Percentiles rank a stretch among this genome's conserved stretches.
Conservation (phyloP, 2,113 vertebrate species). For the Sturnira hondurensis region DNA sequence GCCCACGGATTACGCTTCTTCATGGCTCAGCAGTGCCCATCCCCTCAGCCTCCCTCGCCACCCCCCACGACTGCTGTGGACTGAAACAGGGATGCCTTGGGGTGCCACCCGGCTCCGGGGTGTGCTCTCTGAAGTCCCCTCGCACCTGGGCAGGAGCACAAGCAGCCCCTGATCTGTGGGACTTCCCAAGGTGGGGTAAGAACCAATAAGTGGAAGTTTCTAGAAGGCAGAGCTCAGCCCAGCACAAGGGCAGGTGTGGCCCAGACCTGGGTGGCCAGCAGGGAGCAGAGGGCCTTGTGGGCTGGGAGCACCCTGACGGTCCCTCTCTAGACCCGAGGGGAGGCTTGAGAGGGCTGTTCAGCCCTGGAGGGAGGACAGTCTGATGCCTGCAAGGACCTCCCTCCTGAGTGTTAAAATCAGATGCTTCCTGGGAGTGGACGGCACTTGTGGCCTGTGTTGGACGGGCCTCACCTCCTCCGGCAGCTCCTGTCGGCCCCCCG, state of each 20-base stretch:
- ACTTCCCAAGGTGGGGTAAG: fast-evolving
- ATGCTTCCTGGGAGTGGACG: fast-evolving
- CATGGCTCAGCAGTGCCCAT: fast-evolving
- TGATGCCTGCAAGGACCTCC: background rate
- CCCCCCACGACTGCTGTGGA: fast-evolving
- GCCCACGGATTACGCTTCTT: fast-evolving
- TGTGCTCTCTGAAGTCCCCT: background rate
- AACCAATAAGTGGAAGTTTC: background rate
- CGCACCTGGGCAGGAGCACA: background rate
- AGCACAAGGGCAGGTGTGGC: fast-evolving
- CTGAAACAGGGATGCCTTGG: fast-evolving
- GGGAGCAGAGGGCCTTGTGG: background rate
- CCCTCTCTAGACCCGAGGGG: background rate
- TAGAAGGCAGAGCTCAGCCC: background rate
- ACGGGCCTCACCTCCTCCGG: fast-evolving
- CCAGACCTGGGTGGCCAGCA: background rate
- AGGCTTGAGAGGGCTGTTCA: fast-evolving
- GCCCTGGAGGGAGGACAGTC: background rate
- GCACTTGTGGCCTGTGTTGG: fast-evolving
- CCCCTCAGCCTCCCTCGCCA: fast-evolving
- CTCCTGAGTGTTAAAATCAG: fast-evolving
- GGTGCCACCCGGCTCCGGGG: no score
- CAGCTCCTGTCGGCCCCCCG: fast-evolving
- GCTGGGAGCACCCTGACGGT: background rate
- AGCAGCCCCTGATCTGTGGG: no score